Base-by-base conservation (phyloP, 2,797 vertebrate species). In the Peromyscus attwateri region DNA sequence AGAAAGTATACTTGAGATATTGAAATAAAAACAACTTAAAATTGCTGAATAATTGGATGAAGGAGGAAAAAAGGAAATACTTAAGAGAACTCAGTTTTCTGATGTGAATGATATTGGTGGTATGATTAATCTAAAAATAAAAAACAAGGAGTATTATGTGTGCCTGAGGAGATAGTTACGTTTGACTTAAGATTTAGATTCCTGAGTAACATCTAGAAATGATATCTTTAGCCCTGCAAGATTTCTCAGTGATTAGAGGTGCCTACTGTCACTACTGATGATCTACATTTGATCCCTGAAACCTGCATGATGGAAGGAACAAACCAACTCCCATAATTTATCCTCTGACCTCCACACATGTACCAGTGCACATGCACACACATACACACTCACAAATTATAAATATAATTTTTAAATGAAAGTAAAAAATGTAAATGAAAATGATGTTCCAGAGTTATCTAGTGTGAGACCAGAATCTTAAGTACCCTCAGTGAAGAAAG, bases 121-220 rank as follows among this genome's bases (percentile, higher is more conserved):
- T 82, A 25, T 11, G 75, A 85, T 60, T 96, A 82, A 87, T 21
- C 31, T 89, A 89, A 34, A 34, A 95, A 80, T 11, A 89, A 3
- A 93, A 64, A 68, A 60, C 2, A 94, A 87, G 34, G 21, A 84
- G 14, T 27, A 70, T 29, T 83, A 7, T 25, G 21, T 66, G 3
- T 73, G 17, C 87, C n/a, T 43, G 37, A 64, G 73, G 16, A 10
- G 12, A 21, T 19, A 62, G 34, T 71, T 91, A 66, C 5, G 3
- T 91, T 84, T 91, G 27, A 83, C 52, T 91, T 31, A 73, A 96
- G 46, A 79, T 88, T 66, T 40, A 73, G 27, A 95, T 46, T 95
- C n/a, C 6, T 95, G 49, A 79, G 49, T 55, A 83, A 96, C 10
- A 70, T 46, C 55, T 76, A 62, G 17, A 34, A 60, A 27, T 37